Conservation (phyloP, 2,797 vertebrate genomes). For the Chelon labrosus region DNA sequence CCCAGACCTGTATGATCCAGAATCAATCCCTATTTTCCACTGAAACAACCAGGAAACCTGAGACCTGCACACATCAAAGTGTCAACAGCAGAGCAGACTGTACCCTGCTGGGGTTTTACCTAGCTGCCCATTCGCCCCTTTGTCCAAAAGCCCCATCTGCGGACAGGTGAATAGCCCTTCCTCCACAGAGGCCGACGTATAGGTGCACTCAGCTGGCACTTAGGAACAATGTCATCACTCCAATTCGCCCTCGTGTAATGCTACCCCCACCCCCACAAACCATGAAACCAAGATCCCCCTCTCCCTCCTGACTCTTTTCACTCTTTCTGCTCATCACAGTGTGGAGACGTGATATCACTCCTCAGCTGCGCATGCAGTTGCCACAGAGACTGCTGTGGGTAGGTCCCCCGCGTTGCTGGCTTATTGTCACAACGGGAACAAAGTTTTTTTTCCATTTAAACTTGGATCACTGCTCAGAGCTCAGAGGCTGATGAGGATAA, state of each 20-base stretch:
- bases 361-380: conserved; percentile 75
- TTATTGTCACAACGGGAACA: conserved; percentile 24
- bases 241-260: conserved; percentile 79
- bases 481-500: background rate
- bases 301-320: conserved; percentile 66
- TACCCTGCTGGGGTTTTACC: conserved; percentile 30
- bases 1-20: conserved; percentile 29
- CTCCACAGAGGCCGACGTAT: conserved; percentile 52
- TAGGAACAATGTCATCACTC: conserved; percentile 82
- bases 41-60: conserved; percentile 58
- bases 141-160: conserved; percentile 42
- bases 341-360: conserved; percentile 71
- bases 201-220: conserved; percentile 73
- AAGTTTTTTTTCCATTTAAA: conserved; percentile 24
- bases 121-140: conserved; percentile 40
- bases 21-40: conserved; percentile 68
- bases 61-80: conserved; percentile 42
- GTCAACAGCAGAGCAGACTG: conserved; percentile 36
- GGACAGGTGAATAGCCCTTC: conserved; percentile 64
- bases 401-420: conserved; percentile 54
- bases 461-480: conserved; percentile 2
- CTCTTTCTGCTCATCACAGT: conserved; percentile 72
- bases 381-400: conserved; percentile 64
- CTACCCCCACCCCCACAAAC: conserved; percentile 70
- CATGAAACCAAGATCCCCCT: conserved; percentile 75